Evolutionary conservation across 2,113 vertebrate genomes (phyloP), one percentile per base, ranked within the genome.

Genomic region (Myotis brandtii): DNA sequence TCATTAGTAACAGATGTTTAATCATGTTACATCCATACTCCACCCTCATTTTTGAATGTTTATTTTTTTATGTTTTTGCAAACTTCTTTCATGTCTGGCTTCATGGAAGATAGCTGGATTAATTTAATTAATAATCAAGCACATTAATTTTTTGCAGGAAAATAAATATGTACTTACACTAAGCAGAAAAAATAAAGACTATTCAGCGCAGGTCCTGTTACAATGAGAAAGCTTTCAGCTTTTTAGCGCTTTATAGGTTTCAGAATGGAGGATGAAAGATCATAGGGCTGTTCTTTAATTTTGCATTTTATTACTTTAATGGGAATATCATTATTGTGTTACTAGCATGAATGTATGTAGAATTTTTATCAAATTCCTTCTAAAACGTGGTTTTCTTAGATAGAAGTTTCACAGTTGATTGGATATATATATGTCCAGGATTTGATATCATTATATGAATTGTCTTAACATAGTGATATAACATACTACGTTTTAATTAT

Each of bases 331-430:
- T 6, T 62, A 67, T 54, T 66, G 13, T 54, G 18, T 69, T 37
- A 70, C 50, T 17, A 56, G 77, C 64, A 77, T 52, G 14, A 83
- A 5, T 27, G 4, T 66, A 37, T 56, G 6, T 66, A 25, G 10
- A 62, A 89, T 72, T 95, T 92, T 72, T 59, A 66, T 81, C 30
- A 59, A 92, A 90, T 89, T 86, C 9, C 64, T 94, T 86, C 40
- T 85, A n/a, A 73, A 72, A 46, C 23, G 46, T 59, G 37, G 40
- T 66, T 95, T 83, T 85, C 56, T 73, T 67, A 82, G 20, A 17
- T 52, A 46, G 46, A 8, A 48, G n/a, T 62, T 69, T 94, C 66
- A 94, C 34, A 25, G 0, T 40, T 69, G 50, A 76, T 73, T 48
- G 3, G 37, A 32, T 90, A 2, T 77, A 32, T 93, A 2, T 77